Percentiles rank a stretch among this genome's conserved stretches.
phyloP scores from a whole-genome alignment of 2,797 vertebrate species.

The Peromyscus attwateri region DNA sequence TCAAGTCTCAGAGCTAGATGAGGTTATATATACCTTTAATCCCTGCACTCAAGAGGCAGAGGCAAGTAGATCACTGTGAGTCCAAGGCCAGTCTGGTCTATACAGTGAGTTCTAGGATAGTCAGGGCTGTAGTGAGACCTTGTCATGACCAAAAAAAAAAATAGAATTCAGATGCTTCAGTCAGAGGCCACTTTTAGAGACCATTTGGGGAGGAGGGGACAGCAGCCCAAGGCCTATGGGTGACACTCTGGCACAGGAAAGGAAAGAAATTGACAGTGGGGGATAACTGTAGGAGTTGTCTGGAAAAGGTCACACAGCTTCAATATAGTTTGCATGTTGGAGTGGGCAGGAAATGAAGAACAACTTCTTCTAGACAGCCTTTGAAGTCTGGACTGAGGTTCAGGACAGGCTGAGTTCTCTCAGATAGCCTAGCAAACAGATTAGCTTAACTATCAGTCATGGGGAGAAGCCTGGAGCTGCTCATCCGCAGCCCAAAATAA shows the following conservation, averaged over 20 bases:
- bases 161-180: neutral
- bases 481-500: neutral
- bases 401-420: conserved; percentile 32
- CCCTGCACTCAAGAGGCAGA: neutral
- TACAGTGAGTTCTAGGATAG: too few species aligned
- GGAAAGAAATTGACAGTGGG: neutral
- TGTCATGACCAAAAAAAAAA: neutral
- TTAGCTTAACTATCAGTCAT: neutral
- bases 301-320: neutral
- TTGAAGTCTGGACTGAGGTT: conserved; percentile 35
- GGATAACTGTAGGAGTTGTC: neutral
- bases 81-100: too few species aligned
- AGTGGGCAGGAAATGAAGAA: conserved; percentile 16
- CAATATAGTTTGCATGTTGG: neutral
- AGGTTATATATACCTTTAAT: neutral
- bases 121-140: neutral
- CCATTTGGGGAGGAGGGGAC: neutral
- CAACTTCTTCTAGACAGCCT: conserved; percentile 21
- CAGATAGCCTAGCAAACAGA: neutral
- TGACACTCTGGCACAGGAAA: neutral
- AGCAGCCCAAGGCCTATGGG: neutral
- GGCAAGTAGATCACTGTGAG: neutral
- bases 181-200: neutral
- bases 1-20: neutral
- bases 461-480: neutral